Evolutionary conservation across 2,888 invertebrate genomes (phyloP).

Genomic region (Pseudococcus longispinus): DNA sequence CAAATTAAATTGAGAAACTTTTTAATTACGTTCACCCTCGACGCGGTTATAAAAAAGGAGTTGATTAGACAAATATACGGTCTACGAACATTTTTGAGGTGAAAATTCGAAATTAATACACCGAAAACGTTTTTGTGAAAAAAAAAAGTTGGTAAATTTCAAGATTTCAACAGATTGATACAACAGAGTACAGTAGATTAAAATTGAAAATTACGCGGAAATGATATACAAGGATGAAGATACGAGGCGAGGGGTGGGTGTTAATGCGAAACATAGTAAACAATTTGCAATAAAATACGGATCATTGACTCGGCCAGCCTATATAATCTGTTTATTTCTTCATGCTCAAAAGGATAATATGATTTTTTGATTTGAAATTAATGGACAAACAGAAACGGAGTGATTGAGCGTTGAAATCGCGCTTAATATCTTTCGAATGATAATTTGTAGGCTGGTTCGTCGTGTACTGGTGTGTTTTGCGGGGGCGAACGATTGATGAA

Average conservation of each 20-base stretch:
- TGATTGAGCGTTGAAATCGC: background rate
- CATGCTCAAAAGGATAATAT: background rate
- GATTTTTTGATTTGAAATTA: conserved; percentile 44
- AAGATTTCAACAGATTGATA: background rate
- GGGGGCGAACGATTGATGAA: background rate
- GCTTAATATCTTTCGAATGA: background rate
- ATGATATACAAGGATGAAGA: background rate
- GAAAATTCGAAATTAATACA: background rate
- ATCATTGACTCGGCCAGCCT: conserved; percentile 20
- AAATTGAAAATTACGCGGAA: background rate
- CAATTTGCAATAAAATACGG: conserved; percentile 28
- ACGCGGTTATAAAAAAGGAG: background rate
- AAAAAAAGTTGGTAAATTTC: background rate
- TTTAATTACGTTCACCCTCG: background rate
- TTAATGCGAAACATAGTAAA: background rate
- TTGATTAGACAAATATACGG: background rate
- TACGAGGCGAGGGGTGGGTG: background rate
- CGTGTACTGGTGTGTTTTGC: background rate
- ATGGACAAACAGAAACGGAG: background rate
- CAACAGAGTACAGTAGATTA: background rate
- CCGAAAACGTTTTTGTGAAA: background rate
- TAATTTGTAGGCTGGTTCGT: background rate
- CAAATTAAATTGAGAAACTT: background rate
- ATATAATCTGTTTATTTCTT: conserved; percentile 11
- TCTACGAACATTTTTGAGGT: background rate